phyloP scores from a whole-genome alignment of 2,113 vertebrate genomes.

The Entosphenus tridentatus region DNA sequence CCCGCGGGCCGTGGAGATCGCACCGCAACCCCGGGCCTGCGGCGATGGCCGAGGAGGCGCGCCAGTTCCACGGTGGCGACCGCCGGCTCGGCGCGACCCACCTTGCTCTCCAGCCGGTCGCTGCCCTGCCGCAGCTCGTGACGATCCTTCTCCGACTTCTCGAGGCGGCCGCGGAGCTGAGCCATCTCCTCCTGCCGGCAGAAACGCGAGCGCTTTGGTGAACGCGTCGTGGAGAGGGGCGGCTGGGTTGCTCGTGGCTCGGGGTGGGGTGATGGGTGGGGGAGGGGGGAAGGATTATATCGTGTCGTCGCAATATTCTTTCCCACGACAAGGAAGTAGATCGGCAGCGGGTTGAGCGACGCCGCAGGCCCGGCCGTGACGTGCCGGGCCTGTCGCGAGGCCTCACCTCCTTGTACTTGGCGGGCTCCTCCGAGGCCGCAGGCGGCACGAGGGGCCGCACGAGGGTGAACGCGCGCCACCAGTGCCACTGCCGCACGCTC shows the following conservation, averaged over 20 bases:
- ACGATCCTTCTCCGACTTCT: slow-evolving; percentile 78
- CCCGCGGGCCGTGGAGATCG: no score
- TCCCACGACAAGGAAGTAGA: no score
- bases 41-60: no score
- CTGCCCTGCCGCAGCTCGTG: slow-evolving; percentile 68
- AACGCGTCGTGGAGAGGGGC: not conserved
- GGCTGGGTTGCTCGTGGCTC: no score
- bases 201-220: not conserved
- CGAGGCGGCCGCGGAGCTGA: slow-evolving; percentile 54
- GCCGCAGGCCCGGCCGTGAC: no score
- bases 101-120: slow-evolving; percentile 73
- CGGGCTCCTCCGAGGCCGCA: slow-evolving; percentile 82
- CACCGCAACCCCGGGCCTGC: no score
- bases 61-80: no score
- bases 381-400: not conserved
- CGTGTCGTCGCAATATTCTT: no score
- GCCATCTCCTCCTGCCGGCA: slow-evolving; percentile 67
- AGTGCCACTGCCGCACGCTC: slow-evolving; percentile 70
- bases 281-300: no score
- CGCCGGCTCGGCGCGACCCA: slow-evolving; percentile 15
- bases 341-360: no score
- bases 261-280: no score
- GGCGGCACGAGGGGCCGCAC: slow-evolving; percentile 77
- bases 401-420: slow-evolving; percentile 66
- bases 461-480: slow-evolving; percentile 84